Evolutionary conservation across 2,113 vertebrate species (phyloP).

Genomic region (Oxyura jamaicensis): DNA sequence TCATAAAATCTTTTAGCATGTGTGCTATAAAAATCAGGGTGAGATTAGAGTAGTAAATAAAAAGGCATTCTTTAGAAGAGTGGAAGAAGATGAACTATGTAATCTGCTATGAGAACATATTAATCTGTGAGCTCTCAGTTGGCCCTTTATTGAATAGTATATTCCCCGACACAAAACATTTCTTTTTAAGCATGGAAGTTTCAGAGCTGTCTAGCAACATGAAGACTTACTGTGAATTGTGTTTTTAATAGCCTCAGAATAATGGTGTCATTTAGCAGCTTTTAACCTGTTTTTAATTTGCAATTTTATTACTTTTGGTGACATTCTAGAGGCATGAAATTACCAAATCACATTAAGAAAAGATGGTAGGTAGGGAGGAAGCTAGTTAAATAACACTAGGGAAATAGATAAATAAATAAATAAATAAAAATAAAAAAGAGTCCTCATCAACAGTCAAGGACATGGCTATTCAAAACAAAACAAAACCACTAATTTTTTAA

Average conservation of each 20-base stretch:
- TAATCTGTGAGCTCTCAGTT: not conserved
- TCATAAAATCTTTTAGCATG: not conserved
- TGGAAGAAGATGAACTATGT: not conserved
- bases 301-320: constrained; percentile 77
- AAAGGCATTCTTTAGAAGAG: not conserved
- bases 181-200: constrained; percentile 1
- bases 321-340: constrained; percentile 77
- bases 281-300: constrained; percentile 79
- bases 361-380: not conserved
- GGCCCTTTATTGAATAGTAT: not conserved
- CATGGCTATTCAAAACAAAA: not conserved
- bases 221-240: constrained; percentile 47
- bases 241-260: constrained; percentile 69
- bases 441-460: constrained; percentile 45
- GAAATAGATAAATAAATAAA: not conserved
- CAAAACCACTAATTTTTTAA: not conserved
- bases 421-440: not conserved
- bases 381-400: constrained; percentile 58
- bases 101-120: not conserved
- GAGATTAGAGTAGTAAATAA: not conserved
- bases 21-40: not conserved
- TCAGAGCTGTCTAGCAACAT: constrained; percentile 27
- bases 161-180: not conserved
- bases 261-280: constrained; percentile 64
- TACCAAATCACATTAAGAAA: constrained; percentile 74